Conservation (phyloP, 2,113 vertebrate genomes). For the Pachyramphus minor region DNA sequence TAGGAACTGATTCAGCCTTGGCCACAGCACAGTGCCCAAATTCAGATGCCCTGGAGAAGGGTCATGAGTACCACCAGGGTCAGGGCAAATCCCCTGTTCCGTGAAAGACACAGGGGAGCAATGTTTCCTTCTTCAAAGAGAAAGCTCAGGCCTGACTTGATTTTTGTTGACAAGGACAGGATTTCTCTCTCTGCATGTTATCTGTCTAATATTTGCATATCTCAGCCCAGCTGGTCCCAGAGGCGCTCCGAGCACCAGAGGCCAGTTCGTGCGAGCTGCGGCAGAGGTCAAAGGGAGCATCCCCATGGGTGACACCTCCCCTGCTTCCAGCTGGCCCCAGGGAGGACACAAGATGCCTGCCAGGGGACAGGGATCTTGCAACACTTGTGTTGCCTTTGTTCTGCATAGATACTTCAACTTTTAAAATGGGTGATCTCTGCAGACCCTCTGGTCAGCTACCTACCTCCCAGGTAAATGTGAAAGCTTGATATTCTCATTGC, state of each 20-base stretch:
- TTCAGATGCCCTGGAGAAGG: not conserved
- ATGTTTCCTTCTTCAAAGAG: not conserved
- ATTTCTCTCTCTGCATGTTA: not conserved
- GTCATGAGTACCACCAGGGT: not conserved
- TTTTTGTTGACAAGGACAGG: not conserved
- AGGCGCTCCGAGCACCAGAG: not conserved
- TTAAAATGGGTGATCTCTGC: not conserved
- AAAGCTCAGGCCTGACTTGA: not conserved
- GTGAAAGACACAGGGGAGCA: not conserved
- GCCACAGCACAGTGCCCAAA: not conserved
- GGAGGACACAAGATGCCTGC: fast-evolving
- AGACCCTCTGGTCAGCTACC: not conserved
- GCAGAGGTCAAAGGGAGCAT: fast-evolving
- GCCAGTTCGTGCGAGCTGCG: fast-evolving
- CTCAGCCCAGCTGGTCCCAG: not conserved
- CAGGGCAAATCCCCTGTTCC: not conserved
- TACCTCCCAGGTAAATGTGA: not conserved
- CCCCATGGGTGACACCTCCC: not conserved
- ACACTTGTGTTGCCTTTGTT: not conserved
- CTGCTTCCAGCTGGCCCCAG: not conserved
- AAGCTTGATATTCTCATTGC: not conserved
- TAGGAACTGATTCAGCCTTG: not conserved
- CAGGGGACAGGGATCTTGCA: not conserved
- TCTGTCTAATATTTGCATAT: not conserved
- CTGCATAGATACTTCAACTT: not conserved